These are phyloP conservation scores for Gorsachius goisagi DNA, from an alignment of 2,113 vertebrate species.

Conservation along the genomic window DNA sequence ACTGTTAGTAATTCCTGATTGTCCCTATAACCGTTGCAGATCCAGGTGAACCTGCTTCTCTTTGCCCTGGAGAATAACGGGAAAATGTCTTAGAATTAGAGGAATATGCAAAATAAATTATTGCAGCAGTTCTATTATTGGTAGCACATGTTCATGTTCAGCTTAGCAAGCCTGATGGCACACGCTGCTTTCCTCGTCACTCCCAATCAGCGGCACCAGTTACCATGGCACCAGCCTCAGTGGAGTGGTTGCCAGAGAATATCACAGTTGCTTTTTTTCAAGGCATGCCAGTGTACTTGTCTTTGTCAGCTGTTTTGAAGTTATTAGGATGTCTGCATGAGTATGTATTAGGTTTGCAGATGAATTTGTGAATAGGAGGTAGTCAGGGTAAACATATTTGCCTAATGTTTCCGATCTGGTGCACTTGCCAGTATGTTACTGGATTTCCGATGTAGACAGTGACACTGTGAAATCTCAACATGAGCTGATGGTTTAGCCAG, in stretches of 20 bases:
- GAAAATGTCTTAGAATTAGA: not conserved
- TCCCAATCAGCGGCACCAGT: accelerated
- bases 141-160: not conserved
- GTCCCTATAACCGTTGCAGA: not conserved
- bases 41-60: not conserved
- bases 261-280: not conserved
- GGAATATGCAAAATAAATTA: not conserved
- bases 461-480: conserved; percentile 13
- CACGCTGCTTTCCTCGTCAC: not conserved
- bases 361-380: not conserved
- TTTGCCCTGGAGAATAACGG: not conserved
- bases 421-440: not conserved
- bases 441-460: not conserved
- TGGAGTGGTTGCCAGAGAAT: not conserved
- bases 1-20: not conserved
- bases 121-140: not conserved
- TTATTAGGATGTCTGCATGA: not conserved
- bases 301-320: not conserved
- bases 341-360: not conserved
- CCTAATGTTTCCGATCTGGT: not conserved
- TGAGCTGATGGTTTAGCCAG: conserved; percentile 43
- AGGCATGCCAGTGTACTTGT: not conserved
- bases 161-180: not conserved
- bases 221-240: not conserved
- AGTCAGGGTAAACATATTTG: not conserved